Conservation (phyloP, 2,113 vertebrate species). For the Oncorhynchus mykiss region DNA sequence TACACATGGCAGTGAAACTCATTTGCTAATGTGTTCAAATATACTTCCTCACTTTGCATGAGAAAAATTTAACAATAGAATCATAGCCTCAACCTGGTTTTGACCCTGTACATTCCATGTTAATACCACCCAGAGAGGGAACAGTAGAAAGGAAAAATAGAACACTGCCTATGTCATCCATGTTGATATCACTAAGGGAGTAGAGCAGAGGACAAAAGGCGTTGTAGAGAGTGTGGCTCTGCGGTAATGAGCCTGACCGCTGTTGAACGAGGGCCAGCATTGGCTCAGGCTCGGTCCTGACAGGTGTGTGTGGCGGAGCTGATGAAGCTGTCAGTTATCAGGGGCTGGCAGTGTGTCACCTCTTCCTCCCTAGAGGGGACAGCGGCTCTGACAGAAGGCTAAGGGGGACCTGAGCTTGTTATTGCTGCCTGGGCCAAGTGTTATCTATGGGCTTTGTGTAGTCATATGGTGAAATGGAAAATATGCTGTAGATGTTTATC, state of each 20-base stretch:
- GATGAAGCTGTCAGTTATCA: conserved; percentile 37
- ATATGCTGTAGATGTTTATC: too few relatives aligned
- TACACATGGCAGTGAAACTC: neutral
- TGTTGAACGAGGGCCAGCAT: neutral
- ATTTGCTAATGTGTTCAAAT: neutral
- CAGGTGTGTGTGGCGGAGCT: conserved; percentile 31
- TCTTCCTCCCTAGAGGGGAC: neutral
- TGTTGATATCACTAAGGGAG: too few relatives aligned
- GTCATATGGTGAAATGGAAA: too few relatives aligned
- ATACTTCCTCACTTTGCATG: neutral
- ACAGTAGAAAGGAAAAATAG: conserved; percentile 2
- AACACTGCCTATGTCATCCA: too few relatives aligned
- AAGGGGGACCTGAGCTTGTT: conserved; percentile 16
- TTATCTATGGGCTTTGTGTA: conserved; percentile 20
- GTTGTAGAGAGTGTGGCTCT: neutral
- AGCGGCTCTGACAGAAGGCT: neutral
- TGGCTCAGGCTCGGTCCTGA: conserved; percentile 15
- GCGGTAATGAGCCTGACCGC: conserved; percentile 8
- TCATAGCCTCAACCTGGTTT: neutral
- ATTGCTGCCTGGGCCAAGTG: conserved; percentile 16
- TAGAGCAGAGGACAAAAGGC: too few relatives aligned
- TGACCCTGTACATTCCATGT: neutral
- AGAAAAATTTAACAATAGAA: neutral
- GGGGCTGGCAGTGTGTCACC: conserved; percentile 27
- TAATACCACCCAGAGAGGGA: neutral